These are phyloP conservation scores for Choloepus didactylus DNA, from an alignment of 2,797 vertebrate genomes.

Conservation along the genomic window DNA sequence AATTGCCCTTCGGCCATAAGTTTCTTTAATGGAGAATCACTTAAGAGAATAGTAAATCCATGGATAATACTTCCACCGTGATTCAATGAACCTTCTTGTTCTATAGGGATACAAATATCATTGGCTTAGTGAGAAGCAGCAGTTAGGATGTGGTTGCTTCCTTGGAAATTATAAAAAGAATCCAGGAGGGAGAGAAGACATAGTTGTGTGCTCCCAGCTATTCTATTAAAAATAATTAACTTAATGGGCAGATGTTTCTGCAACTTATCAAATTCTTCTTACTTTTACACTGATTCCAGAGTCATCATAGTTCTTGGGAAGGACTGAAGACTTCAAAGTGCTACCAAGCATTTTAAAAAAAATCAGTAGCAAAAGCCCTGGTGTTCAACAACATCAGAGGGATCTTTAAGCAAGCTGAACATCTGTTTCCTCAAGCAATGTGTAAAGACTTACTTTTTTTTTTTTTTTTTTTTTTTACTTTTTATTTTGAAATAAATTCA, in stretches of 20 bases:
- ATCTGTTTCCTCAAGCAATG: constrained; percentile 41
- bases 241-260: not conserved
- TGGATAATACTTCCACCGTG: not conserved
- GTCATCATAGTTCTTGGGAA: not conserved
- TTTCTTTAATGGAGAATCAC: constrained; percentile 34
- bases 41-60: constrained; percentile 13
- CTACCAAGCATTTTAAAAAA: not conserved
- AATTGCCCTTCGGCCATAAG: not conserved
- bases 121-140: not conserved
- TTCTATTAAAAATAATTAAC: not conserved
- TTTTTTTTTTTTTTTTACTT: too few species aligned
- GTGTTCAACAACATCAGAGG: not conserved
- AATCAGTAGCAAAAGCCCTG: not conserved
- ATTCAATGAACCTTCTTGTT: not conserved
- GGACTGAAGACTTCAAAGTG: not conserved
- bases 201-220: not conserved
- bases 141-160: not conserved
- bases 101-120: not conserved
- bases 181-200: not conserved
- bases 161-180: not conserved
- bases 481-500: too few species aligned
- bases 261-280: not conserved
- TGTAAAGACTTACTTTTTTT: not conserved
- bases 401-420: not conserved
- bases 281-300: not conserved